phyloP scores from a whole-genome alignment of 2,113 vertebrate genomes.

The Cebidichthys violaceus region DNA sequence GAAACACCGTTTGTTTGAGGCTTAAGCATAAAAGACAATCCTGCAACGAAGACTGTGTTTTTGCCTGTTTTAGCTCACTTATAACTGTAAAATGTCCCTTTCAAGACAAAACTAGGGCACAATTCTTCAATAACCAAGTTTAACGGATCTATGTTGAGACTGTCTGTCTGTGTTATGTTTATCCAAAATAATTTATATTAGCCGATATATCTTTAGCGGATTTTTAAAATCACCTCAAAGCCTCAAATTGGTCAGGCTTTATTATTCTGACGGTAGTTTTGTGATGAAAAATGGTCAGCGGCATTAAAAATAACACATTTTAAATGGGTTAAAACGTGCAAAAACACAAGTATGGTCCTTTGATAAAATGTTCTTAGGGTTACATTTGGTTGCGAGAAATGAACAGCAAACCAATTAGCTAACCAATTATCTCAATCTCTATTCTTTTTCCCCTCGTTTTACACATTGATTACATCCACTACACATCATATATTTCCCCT shows the following conservation, averaged over 20 bases:
- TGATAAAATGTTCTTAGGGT: neutral
- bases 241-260: neutral
- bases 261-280: too few relatives aligned
- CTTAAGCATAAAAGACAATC: neutral
- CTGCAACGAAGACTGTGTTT: neutral
- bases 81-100: too few relatives aligned
- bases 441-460: slow-evolving; percentile 26
- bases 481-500: slow-evolving; percentile 13
- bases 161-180: too few relatives aligned
- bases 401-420: neutral
- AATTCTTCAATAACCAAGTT: neutral
- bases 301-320: neutral
- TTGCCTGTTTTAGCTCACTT: slow-evolving; percentile 23
- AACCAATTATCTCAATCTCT: slow-evolving; percentile 44
- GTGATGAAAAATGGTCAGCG: too few relatives aligned
- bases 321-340: slow-evolving; percentile 12
- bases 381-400: slow-evolving; percentile 13
- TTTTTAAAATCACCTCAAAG: too few relatives aligned
- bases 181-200: too few relatives aligned
- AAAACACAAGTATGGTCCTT: neutral
- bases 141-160: too few relatives aligned
- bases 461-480: slow-evolving; percentile 43
- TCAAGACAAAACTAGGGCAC: too few relatives aligned
- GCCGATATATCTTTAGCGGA: too few relatives aligned
- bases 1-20: neutral